Percentiles rank a stretch among this genome's conserved stretches.
Evolutionary conservation across 2,888 invertebrate genomes (phyloP).

Genomic region (Microchrysa polita): DNA sequence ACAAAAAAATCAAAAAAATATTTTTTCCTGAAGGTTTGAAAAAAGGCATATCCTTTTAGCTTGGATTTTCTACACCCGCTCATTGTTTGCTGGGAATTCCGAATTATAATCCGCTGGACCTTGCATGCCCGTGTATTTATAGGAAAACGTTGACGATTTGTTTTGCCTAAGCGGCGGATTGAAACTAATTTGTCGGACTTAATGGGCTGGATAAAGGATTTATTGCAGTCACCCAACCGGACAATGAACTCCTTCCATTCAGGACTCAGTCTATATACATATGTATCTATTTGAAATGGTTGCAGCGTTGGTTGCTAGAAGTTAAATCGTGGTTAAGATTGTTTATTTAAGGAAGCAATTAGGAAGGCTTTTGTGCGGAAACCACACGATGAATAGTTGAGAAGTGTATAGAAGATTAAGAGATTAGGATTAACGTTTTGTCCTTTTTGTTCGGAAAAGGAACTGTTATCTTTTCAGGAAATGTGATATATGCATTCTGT

Average conservation of each 20-base stretch:
- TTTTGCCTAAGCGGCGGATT: slow-evolving; percentile 42
- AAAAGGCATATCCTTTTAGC: background rate
- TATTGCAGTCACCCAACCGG: background rate
- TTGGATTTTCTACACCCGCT: background rate
- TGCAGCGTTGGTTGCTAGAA: slow-evolving; percentile 6
- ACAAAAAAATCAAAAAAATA: too few species aligned
- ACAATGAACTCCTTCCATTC: background rate
- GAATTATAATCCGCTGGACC: background rate
- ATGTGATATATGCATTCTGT: slow-evolving; percentile 20
- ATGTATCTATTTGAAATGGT: background rate
- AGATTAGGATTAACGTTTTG: slow-evolving; percentile 11
- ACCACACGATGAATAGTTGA: background rate
- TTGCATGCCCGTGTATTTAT: background rate
- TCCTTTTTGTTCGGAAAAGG: background rate
- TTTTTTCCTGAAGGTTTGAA: background rate
- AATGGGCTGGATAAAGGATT: slow-evolving; percentile 29
- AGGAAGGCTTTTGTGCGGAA: background rate
- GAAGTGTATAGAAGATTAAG: background rate
- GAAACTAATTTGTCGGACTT: slow-evolving; percentile 45
- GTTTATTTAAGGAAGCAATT: slow-evolving; percentile 41
- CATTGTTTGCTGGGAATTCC: background rate
- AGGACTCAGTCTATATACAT: too few species aligned
- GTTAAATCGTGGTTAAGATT: slow-evolving; percentile 16
- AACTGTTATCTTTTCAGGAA: background rate
- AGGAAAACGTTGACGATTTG: slow-evolving; percentile 31